Evolutionary conservation across 2,888 invertebrate species (phyloP), one percentile per base, ranked within the genome.

Genomic region (Plutella xylostella): DNA sequence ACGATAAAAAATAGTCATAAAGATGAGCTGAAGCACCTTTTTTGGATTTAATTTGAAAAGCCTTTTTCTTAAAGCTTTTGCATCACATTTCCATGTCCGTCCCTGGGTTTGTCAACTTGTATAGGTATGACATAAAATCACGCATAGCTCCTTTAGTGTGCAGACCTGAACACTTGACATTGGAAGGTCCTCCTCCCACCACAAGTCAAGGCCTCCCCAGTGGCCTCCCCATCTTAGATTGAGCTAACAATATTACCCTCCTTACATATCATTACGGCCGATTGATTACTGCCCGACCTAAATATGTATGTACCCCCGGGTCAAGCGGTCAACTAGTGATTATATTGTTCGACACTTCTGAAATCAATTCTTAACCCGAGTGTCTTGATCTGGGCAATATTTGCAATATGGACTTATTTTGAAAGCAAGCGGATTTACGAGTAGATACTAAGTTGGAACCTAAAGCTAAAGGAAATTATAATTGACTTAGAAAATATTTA

Each of bases 201-300:
- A 15, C 7, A 34, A 11, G 11, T 2, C 12, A 35, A 18, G 12
- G 35, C 3, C 12, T 15, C 3, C 35, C 35, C 17, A 35, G 9
- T 17, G n/a, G 17, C 35, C 11, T 11, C 15, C 19, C 17, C 35
- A 12, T 35, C 18, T 19, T 12, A 19, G 17, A 35, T 18, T 35
- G 19, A 44, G 25, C 43, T 64, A 63, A 60, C 49, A 45, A 61
- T 71, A 60, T 77, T 76, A 75, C 61, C 73, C 72, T 67, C 61
- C 50, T 69, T 75, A 72, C 71, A 74, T 73, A 65, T 70, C 63
- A 70, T 75, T 74, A 72, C 60, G 54, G 48, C 55, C 71, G 66
- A 79, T 78, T 78, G 72, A n/a, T n/a, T n/a, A n/a, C 51, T 51
- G 55, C 54, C 58, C 63, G 80, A 77, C 80, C 79, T 62, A 79